Evolutionary conservation across 1,140 invertebrate genomes (phyloP), one percentile per base, ranked within the genome.

Genomic region (Drosophila gunungcola): DNA sequence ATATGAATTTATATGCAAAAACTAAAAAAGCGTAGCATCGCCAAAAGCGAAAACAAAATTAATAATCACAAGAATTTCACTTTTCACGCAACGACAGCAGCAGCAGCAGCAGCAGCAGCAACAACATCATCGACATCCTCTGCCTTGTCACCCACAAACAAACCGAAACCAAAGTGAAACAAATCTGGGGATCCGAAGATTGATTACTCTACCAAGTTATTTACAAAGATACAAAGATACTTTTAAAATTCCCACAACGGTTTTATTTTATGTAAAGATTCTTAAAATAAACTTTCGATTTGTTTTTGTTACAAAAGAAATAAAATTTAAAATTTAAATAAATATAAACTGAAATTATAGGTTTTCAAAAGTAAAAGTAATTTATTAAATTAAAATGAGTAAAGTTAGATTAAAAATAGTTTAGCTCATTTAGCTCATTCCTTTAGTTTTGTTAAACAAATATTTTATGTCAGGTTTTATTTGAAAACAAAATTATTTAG

Each of bases 11-110:
- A 89, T 88, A 74, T 84, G 76, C 68, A 72, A 63, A 63, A 60
- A 58, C 72, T 58, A 56, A 78, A 88, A 83, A 89, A 89, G 73
- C 85, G 80, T 80, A 90, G 80, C 75, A 64, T 75, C 55, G 76
- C 73, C 77, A 73, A 89, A 84, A 89, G 80, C 84, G 85, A 89
- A 88, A 88, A 89, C 79, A 89, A 88, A 89, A 89, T 89, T 89
- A 89, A 90, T 89, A 89, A 89, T 89, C 84, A 69, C 80, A 89
- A 89, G 84, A 89, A 89, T 89, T 89, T 89, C 84, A 89, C 84
- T 89, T 89, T 89, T 89, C 84, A 84, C 76, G 73, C 83, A 88
- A 68, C 77, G 80, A 77, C 76, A 79, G 62, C 56, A 68, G 39
- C 74, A 62, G 16, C 76, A 79, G 62, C 56, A 68, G 39, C 74